Base-by-base conservation (phyloP, 2,888 invertebrate species). In the Tachina fera region DNA sequence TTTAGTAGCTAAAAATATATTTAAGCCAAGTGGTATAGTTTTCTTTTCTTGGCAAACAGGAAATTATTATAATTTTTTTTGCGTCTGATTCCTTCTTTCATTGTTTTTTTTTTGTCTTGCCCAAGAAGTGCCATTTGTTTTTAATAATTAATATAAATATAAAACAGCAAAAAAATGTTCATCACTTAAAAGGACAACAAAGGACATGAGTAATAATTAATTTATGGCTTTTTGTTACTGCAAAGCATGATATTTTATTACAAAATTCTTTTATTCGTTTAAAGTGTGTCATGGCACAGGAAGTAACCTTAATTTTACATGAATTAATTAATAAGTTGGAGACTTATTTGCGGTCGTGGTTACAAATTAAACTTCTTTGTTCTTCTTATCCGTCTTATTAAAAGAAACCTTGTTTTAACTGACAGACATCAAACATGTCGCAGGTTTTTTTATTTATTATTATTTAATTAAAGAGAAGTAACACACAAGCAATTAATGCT, bases 1-100 rank as follows among this genome's bases (percentile, higher is more conserved):
- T 80, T 86, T 68, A 53, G 53, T 6, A 14, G 65, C 14, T 9
- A 19, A n/a, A 49, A 61, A 39, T 5, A 41, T n/a, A 31, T 49
- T 14, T 14, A 13, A 19, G 9, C 60, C 39, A 39, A 60, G 3
- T 61, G 14, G 39, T 72, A 22, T 51, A 47, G 2, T 58, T 56
- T n/a, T 68, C 47, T 61, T 61, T 76, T 63, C 76, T 71, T 49
- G 53, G 11, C 31, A 39, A 74, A 72, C 71, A 71, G 86, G 83
- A 83, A 74, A 86, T 86, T 77, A 80, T 80, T 83, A 72, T 86
- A 83, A 79, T 86, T 83, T 58, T 11, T n/a, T 53, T 43, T 31
- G 39, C 60, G 1, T 56, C n/a, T 65, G 14, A 22, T n/a, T 13
- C 22, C 13, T 6, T 39, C 49, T 31, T 60, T 9, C 49, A n/a